Conservation (phyloP, 2,797 vertebrate species). For the Dicrostonyx torquatus region DNA sequence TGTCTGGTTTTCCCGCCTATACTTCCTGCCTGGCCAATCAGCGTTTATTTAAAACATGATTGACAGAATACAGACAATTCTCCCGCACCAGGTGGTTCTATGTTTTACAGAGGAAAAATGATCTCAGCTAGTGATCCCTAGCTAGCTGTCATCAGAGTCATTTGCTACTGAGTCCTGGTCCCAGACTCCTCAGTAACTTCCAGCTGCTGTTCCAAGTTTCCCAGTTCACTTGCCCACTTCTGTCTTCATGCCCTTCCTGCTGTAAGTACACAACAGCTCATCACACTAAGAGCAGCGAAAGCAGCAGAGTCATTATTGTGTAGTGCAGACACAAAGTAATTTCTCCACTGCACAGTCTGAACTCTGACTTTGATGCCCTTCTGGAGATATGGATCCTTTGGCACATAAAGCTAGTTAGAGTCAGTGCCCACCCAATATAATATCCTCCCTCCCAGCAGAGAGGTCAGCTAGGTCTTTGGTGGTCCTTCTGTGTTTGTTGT, state of each 20-base stretch:
- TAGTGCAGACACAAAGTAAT: constrained; percentile 5
- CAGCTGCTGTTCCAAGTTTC: not conserved
- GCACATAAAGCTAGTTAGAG: too few species aligned
- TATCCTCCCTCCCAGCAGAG: too few species aligned
- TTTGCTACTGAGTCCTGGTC: not conserved
- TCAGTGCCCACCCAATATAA: not conserved
- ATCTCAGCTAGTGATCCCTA: not conserved
- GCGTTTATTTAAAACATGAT: too few species aligned
- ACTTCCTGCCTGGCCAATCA: too few species aligned
- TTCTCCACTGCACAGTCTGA: not conserved
- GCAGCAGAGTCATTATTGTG: not conserved
- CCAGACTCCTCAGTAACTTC: not conserved
- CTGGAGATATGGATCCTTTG: not conserved
- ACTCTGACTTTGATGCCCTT: not conserved
- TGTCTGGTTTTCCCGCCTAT: too few species aligned
- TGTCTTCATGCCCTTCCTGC: not conserved
- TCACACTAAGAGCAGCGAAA: not conserved
- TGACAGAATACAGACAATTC: too few species aligned
- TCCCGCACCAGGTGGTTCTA: too few species aligned
- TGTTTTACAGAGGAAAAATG: not conserved
- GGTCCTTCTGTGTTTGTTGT: not conserved
- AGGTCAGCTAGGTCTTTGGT: not conserved
- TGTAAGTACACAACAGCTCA: not conserved
- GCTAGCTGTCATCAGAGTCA: not conserved
- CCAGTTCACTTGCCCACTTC: not conserved